These are phyloP conservation scores for Microctenopoma steveboyesi DNA, from an alignment of 2,797 vertebrate species.

Conservation along the genomic window DNA sequence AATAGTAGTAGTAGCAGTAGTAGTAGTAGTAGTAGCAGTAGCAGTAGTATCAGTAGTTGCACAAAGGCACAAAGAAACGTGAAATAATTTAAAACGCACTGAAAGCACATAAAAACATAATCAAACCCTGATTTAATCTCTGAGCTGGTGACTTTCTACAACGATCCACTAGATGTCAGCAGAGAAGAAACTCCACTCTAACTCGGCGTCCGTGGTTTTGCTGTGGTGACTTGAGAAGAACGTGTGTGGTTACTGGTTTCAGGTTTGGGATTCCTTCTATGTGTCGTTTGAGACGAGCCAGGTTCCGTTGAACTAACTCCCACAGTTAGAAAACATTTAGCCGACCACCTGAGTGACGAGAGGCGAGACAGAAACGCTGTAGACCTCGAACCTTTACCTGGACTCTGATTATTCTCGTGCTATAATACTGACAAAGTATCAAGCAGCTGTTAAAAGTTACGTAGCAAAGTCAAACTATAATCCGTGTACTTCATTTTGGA, in stretches of 20 bases:
- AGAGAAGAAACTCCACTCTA: background rate
- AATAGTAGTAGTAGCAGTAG: too few relatives aligned
- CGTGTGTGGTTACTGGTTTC: too few relatives aligned
- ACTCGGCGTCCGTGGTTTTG: too few relatives aligned
- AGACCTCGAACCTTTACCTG: conserved; percentile 46
- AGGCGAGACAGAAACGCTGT: conserved; percentile 54
- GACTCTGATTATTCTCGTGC: conserved; percentile 31
- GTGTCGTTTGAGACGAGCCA: too few relatives aligned
- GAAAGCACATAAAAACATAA: too few relatives aligned
- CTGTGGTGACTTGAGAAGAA: too few relatives aligned
- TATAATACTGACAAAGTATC: conserved; percentile 14
- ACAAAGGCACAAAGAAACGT: too few relatives aligned
- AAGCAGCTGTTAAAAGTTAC: conserved; percentile 3
- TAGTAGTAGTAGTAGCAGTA: too few relatives aligned
- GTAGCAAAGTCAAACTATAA: conserved; percentile 44
- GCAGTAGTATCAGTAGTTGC: too few relatives aligned
- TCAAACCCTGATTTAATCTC: too few relatives aligned
- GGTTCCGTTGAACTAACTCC: background rate
- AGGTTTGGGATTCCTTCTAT: too few relatives aligned
- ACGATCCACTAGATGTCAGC: conserved; percentile 30
- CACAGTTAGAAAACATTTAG: conserved; percentile 4
- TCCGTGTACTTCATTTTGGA: conserved; percentile 14
- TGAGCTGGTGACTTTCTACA: background rate
- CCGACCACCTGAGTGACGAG: conserved; percentile 63
- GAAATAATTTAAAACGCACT: too few relatives aligned